These are phyloP conservation scores for Drosophila oshimai DNA, from an alignment of 1,140 invertebrate genomes.

Conservation along the genomic window DNA sequence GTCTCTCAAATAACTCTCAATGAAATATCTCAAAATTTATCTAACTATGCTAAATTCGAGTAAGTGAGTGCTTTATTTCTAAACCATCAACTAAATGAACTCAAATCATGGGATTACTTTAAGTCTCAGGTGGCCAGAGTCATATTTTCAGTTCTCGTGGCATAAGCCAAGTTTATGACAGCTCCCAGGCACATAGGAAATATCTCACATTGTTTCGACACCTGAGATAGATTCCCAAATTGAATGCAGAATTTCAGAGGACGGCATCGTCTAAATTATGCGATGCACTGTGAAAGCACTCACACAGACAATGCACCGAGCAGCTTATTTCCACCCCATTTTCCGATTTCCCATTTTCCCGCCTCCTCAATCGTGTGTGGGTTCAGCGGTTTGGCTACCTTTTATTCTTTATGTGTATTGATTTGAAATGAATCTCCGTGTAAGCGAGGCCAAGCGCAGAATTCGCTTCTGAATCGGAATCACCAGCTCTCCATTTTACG, in stretches of 20 bases:
- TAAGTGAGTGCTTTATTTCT: neutral
- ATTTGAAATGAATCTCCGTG: slow-evolving; percentile 75
- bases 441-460: slow-evolving; percentile 60
- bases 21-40: neutral
- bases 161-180: slow-evolving; percentile 43
- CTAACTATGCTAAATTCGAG: neutral
- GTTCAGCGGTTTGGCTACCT: slow-evolving; percentile 48
- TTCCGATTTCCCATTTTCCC: slow-evolving; percentile 1
- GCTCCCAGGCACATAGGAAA: slow-evolving; percentile 2
- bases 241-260: slow-evolving; percentile 25
- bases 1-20: too few relatives aligned
- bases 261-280: slow-evolving; percentile 45
- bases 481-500: neutral
- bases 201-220: slow-evolving; percentile 48
- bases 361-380: slow-evolving; percentile 12
- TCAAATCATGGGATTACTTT: slow-evolving; percentile 28
- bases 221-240: slow-evolving; percentile 35
- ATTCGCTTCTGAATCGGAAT: slow-evolving; percentile 16
- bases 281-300: slow-evolving; percentile 15
- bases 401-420: slow-evolving; percentile 78
- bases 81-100: neutral
- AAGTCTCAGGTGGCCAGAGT: neutral
- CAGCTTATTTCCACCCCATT: neutral
- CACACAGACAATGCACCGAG: neutral
- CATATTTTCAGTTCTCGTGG: slow-evolving; percentile 5